These are phyloP conservation scores for Monodelphis domestica DNA, from an alignment of 2,797 vertebrate species.

Conservation along the genomic window DNA sequence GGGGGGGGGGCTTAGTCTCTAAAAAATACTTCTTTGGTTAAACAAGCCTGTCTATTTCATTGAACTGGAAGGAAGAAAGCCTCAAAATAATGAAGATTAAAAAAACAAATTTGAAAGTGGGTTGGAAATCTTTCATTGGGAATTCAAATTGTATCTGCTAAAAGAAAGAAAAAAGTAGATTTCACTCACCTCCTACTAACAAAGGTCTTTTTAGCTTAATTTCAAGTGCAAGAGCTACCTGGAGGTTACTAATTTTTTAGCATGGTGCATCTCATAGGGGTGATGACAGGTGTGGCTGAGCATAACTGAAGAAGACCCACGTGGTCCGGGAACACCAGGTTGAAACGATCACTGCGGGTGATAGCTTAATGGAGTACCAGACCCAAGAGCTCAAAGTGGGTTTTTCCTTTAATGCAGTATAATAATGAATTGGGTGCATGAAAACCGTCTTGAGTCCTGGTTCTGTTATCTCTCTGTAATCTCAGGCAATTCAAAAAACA, in stretches of 20 bases:
- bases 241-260: neutral
- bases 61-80: neutral
- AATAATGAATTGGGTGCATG: neutral
- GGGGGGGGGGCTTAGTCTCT: neutral
- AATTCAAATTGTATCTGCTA: neutral
- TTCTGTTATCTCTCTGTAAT: neutral
- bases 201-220: neutral
- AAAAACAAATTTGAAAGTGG: neutral
- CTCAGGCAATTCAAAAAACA: neutral
- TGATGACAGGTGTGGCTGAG: neutral
- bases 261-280: neutral
- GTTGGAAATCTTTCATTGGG: neutral
- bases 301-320: neutral
- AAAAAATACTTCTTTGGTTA: neutral
- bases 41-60: neutral
- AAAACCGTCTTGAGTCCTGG: neutral
- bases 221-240: neutral
- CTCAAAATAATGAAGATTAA: neutral
- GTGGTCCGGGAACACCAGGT: neutral
- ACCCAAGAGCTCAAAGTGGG: too few species aligned
- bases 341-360: neutral
- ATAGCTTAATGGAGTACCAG: neutral
- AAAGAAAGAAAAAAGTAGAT: neutral
- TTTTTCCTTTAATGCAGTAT: neutral
- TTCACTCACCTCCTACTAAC: neutral